phyloP scores from a whole-genome alignment of 2,888 invertebrate species.

The Laothoe populi region DNA sequence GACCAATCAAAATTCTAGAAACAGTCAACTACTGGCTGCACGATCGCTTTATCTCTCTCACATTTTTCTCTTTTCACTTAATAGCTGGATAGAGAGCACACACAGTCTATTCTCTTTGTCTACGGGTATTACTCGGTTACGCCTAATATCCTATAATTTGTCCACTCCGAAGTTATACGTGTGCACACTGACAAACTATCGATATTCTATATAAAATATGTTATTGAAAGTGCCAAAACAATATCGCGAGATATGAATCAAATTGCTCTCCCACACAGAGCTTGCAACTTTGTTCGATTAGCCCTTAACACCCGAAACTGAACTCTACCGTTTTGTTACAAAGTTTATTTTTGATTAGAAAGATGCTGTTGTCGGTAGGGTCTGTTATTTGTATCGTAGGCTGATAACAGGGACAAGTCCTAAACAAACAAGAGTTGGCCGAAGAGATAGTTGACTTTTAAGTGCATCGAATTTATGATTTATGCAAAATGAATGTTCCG shows the following conservation, averaged over 20 bases:
- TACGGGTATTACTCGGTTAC: too few relatives aligned
- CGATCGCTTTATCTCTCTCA: too few relatives aligned
- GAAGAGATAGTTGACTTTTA: not conserved
- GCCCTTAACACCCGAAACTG: not conserved
- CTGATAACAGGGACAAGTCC: slow-evolving; percentile 15
- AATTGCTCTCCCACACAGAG: slow-evolving; percentile 47
- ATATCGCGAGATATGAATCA: slow-evolving; percentile 57
- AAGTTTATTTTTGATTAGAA: slow-evolving; percentile 6
- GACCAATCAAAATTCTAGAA: too few relatives aligned
- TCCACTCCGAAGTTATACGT: too few relatives aligned
- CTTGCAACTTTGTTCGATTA: slow-evolving; percentile 41
- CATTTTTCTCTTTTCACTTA: too few relatives aligned
- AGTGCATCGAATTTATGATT: not conserved
- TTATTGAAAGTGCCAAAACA: slow-evolving; percentile 44
- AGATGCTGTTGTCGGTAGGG: not conserved
- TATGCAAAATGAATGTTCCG: not conserved
- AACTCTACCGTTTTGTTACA: not conserved
- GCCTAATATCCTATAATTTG: too few relatives aligned
- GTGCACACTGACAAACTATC: not conserved
- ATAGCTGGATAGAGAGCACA: too few relatives aligned
- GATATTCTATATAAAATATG: slow-evolving; percentile 29
- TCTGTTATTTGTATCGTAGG: not conserved
- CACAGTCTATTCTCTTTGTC: too few relatives aligned
- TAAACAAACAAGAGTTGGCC: slow-evolving; percentile 1
- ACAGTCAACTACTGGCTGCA: too few relatives aligned